phyloP scores from a whole-genome alignment of 1,140 invertebrate genomes.

The Pinna nobilis region DNA sequence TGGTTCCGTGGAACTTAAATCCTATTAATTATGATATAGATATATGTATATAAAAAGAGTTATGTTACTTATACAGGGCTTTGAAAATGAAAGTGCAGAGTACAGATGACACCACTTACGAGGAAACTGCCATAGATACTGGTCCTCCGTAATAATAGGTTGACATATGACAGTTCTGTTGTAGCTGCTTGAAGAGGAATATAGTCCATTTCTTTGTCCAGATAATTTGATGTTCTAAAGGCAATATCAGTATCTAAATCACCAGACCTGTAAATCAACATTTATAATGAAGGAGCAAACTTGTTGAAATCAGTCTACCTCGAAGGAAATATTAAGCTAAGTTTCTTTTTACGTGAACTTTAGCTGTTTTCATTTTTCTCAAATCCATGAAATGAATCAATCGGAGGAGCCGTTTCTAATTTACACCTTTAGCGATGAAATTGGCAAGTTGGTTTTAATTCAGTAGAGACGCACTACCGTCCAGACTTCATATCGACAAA shows the following conservation, averaged over 20 bases:
- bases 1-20: too few relatives aligned
- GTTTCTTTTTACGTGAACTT: background rate
- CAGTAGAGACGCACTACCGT: too few relatives aligned
- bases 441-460: too few relatives aligned
- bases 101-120: too few relatives aligned
- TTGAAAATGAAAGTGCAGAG: too few relatives aligned
- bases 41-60: too few relatives aligned
- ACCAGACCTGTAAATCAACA: constrained; percentile 78
- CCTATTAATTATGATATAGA: too few relatives aligned
- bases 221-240: constrained; percentile 82
- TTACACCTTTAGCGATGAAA: background rate
- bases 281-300: background rate
- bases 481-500: too few relatives aligned
- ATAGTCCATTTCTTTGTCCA: constrained; percentile 83
- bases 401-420: too few relatives aligned
- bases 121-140: constrained; percentile 75
- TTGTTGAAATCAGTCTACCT: constrained; percentile 24
- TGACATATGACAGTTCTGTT: constrained; percentile 82
- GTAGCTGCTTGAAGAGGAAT: constrained; percentile 76
- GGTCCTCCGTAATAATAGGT: constrained; percentile 81
- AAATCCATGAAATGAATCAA: background rate
- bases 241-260: constrained; percentile 82
- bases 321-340: background rate
- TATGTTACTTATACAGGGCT: too few relatives aligned
- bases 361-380: too few relatives aligned